Evolutionary conservation across 2,888 invertebrate species (phyloP), one percentile per base, ranked within the genome.

Genomic region (Andrena bucephala): DNA sequence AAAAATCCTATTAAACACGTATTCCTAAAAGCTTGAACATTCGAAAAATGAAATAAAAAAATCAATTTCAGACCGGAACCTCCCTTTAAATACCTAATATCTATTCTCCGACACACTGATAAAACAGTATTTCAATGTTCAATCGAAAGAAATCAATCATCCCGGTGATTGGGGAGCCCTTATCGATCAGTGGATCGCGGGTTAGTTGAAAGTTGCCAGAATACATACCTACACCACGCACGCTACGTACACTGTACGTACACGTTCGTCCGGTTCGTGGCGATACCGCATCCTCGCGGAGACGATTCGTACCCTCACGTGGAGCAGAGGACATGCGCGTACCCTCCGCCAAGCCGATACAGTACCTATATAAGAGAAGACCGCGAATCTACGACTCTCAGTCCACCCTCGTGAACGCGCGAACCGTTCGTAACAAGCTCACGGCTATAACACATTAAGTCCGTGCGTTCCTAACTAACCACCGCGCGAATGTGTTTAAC

Each of bases 361-460:
- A 82, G 77, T 91, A 42, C 42, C 42, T 42, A 92, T 92, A 92
- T 90, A 92, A 91, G 89, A 85, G 82, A 81, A 85, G 63, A 85
- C 63, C 71, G 77, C 88, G 73, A 81, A 84, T 85, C 81, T 71
- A 79, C 67, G 85, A 60, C 72, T 83, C 85, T 91, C 91, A 92
- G 92, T 92, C 74, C 70, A 86, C 86, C 84, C 85, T 89, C 87
- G 82, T 68, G 78, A 82, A 75, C 88, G 72, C 75, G 74, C 77
- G 24, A 36, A 42, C 50, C 48, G 81, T 36, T 16, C 36, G 6
- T 50, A 31, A 5, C 16, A 20, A 27, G 80, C 13, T 0, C 33
- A 16, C 24, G 2, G 2, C 33, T 42, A 8, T 36, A 2, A 27
- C 24, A 16, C 29, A 29, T n/a, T 48, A 7, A 27, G 4, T 42